These are phyloP conservation scores for Diabrotica undecimpunctata DNA, from an alignment of 1,140 invertebrate species.

Conservation along the genomic window DNA sequence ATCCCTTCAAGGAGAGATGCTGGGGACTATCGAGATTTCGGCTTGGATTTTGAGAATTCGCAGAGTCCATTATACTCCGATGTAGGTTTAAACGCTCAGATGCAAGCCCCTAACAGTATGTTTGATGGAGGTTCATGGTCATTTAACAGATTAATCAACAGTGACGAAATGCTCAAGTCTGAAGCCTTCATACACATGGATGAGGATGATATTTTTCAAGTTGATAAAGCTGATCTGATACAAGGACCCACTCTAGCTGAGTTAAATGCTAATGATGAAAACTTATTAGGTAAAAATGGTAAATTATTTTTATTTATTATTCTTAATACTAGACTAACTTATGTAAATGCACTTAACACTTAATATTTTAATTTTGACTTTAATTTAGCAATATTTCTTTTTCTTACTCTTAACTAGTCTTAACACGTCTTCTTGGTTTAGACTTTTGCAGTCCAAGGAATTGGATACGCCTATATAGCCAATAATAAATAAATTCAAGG, in stretches of 20 bases:
- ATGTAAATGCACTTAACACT: too few species aligned
- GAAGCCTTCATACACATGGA: constrained; percentile 70
- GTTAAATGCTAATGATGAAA: constrained; percentile 81
- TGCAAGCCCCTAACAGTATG: constrained; percentile 49
- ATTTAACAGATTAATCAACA: constrained; percentile 26
- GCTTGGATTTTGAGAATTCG: constrained; percentile 50
- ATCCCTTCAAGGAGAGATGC: constrained; percentile 51
- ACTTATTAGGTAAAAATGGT: constrained; percentile 47
- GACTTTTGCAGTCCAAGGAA: too few species aligned
- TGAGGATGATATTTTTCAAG: constrained; percentile 86
- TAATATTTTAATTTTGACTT: too few species aligned
- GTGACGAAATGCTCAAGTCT: constrained; percentile 50
- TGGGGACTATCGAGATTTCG: constrained; percentile 51
- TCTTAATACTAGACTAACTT: background rate
- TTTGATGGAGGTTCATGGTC: constrained; percentile 29
- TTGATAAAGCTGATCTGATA: constrained; percentile 81
- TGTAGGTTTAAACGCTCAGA: constrained; percentile 30
- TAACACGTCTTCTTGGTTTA: too few species aligned
- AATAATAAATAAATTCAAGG: too few species aligned
- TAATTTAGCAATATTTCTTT: too few species aligned
- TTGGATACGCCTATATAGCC: too few species aligned
- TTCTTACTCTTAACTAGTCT: too few species aligned
- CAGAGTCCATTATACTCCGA: constrained; percentile 49
- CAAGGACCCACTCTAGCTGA: constrained; percentile 78
- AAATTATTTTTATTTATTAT: constrained; percentile 5